Conservation (phyloP, 2,113 vertebrate species). For the Lathamus discolor region DNA sequence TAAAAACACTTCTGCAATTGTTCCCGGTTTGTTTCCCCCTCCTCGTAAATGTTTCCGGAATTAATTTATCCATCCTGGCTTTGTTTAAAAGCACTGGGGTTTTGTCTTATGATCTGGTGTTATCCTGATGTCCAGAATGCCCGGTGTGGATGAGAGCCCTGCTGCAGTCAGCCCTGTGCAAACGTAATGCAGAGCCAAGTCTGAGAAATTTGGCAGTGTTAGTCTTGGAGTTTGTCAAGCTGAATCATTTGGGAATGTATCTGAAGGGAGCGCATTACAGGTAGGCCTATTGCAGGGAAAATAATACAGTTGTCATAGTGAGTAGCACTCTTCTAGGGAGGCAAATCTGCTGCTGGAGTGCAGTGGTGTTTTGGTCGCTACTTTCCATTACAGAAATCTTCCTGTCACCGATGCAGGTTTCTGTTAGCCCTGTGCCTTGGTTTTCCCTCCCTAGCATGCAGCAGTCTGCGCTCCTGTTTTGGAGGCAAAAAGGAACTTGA, state of each 20-base stretch:
- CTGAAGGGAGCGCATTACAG: neutral
- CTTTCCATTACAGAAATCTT: neutral
- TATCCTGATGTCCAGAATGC: neutral
- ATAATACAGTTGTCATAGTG: neutral
- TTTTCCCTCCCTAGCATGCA: neutral
- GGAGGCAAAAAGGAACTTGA: neutral
- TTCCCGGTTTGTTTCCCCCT: neutral
- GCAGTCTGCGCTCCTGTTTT: neutral
- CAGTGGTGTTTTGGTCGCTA: neutral
- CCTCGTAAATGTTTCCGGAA: neutral
- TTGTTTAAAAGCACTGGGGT: neutral
- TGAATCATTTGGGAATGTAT: neutral
- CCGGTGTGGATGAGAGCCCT: fast-evolving
- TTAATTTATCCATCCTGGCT: neutral
- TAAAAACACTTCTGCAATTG: neutral
- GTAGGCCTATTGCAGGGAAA: neutral
- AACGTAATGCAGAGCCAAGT: neutral
- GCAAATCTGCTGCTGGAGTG: neutral
- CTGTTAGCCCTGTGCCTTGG: neutral
- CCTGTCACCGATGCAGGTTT: neutral
- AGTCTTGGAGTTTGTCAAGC: neutral
- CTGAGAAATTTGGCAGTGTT: neutral
- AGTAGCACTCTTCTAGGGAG: neutral
- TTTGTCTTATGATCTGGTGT: neutral
- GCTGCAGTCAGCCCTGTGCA: neutral